Evolutionary conservation across 1,140 invertebrate species (phyloP).

Genomic region (Pogonomyrmex californicus): DNA sequence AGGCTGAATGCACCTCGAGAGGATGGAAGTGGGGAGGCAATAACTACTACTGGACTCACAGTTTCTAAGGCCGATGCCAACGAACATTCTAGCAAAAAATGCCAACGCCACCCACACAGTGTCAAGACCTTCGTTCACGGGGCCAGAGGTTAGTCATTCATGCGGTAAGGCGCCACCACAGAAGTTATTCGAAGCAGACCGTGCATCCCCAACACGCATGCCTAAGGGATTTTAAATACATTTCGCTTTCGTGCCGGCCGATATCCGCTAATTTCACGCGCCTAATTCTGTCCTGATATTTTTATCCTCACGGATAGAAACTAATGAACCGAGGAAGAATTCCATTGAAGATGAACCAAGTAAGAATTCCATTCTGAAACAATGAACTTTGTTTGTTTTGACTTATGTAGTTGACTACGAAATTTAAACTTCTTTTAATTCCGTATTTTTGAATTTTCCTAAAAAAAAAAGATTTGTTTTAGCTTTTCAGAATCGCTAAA

Average conservation of each 20-base stretch:
- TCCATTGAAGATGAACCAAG: not conserved
- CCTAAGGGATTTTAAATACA: constrained; percentile 77
- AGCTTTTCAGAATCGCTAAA: no score
- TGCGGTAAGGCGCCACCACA: constrained; percentile 84
- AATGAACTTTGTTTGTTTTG: not conserved
- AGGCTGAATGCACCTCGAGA: not conserved
- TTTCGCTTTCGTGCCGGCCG: not conserved
- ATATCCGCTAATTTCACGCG: constrained; percentile 27
- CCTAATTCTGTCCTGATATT: not conserved
- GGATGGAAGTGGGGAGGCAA: constrained; percentile 71
- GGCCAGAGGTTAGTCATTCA: constrained; percentile 85
- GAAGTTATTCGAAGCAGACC: constrained; percentile 84
- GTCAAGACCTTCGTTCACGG: constrained; percentile 72
- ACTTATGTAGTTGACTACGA: no score
- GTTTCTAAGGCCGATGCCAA: constrained; percentile 79
- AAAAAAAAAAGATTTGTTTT: no score
- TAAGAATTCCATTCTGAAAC: not conserved
- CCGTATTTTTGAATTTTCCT: no score
- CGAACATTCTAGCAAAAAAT: constrained; percentile 83
- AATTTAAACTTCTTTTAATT: no score
- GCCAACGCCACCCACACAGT: constrained; percentile 81
- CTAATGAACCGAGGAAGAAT: not conserved
- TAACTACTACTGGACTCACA: constrained; percentile 82
- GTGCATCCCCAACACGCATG: constrained; percentile 78
- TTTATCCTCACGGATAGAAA: not conserved